Percentiles rank a stretch among this genome's conserved stretches.
Conservation (phyloP, 2,797 vertebrate genomes). For the Pelobates cultripes region DNA sequence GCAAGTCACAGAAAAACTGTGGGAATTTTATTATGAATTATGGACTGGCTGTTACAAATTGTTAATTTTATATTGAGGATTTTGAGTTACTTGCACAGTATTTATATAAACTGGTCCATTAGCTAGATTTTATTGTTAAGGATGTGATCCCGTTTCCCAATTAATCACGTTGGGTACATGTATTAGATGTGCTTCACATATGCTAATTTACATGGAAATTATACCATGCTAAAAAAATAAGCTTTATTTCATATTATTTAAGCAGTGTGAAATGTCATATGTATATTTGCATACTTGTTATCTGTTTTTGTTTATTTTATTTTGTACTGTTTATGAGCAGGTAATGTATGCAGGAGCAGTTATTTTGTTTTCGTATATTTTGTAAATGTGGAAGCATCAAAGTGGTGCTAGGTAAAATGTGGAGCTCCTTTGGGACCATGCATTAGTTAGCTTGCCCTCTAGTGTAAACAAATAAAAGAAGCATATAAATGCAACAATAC, state of each 20-base stretch:
- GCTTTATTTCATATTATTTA: background rate
- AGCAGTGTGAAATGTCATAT: background rate
- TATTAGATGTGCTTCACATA: constrained; percentile 22
- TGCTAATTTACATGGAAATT: constrained; percentile 19
- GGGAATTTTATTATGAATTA: constrained; percentile 66
- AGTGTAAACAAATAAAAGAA: too few relatives aligned
- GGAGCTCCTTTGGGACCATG: too few relatives aligned
- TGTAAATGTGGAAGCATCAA: too few relatives aligned
- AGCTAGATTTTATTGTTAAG: constrained; percentile 49
- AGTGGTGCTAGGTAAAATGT: too few relatives aligned
- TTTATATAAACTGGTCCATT: constrained; percentile 49
- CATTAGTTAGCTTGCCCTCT: too few relatives aligned
- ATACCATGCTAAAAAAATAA: background rate
- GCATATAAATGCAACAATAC: too few relatives aligned
- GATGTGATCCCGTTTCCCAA: constrained; percentile 35
- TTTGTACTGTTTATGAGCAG: too few relatives aligned
- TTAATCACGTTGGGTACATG: constrained; percentile 44
- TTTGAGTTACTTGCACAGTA: constrained; percentile 29
- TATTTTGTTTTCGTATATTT: too few relatives aligned
- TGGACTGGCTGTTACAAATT: constrained; percentile 59
- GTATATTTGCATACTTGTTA: background rate
- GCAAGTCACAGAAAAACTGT: constrained; percentile 60
- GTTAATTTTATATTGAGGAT: constrained; percentile 34
- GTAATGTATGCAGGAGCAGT: too few relatives aligned
- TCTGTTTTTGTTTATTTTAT: background rate